A percentile compares a stretch with the other conserved stretches of the same genome.
These are phyloP conservation scores for Bombus waltoni DNA, from an alignment of 1,140 invertebrate genomes.

Conservation along the genomic window DNA sequence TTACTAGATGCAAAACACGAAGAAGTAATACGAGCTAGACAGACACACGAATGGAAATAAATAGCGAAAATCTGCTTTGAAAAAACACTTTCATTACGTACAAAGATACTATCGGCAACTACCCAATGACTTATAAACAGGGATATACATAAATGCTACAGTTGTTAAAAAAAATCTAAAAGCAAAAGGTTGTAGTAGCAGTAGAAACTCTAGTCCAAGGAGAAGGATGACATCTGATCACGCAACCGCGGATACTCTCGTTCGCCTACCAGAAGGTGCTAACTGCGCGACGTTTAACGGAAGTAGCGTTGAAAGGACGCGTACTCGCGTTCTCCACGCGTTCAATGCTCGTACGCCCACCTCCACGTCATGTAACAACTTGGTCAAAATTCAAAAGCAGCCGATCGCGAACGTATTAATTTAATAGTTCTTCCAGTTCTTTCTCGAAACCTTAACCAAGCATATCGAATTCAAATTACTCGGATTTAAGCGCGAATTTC, in stretches of 20 bases:
- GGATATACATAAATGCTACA: not conserved
- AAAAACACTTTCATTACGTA: no score
- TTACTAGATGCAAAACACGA: no score
- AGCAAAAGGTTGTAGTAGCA: not conserved
- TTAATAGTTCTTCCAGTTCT: no score
- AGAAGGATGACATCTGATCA: conserved; percentile 19
- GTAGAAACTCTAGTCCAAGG: not conserved
- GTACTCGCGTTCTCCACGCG: conserved; percentile 19
- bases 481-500: no score
- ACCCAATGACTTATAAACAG: not conserved
- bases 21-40: no score
- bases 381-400: not conserved
- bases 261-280: conserved; percentile 23
- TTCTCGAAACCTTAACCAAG: no score
- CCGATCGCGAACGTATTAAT: not conserved
- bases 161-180: not conserved
- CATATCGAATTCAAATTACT: not conserved
- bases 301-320: conserved; percentile 41
- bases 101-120: no score
- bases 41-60: no score
- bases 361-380: not conserved
- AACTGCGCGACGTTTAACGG: conserved; percentile 4
- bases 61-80: no score
- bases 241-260: conserved; percentile 9
- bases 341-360: not conserved